A percentile compares a stretch with the other conserved stretches of the same genome.
Conservation (phyloP, 2,113 vertebrate genomes). For the Cygnus atratus region DNA sequence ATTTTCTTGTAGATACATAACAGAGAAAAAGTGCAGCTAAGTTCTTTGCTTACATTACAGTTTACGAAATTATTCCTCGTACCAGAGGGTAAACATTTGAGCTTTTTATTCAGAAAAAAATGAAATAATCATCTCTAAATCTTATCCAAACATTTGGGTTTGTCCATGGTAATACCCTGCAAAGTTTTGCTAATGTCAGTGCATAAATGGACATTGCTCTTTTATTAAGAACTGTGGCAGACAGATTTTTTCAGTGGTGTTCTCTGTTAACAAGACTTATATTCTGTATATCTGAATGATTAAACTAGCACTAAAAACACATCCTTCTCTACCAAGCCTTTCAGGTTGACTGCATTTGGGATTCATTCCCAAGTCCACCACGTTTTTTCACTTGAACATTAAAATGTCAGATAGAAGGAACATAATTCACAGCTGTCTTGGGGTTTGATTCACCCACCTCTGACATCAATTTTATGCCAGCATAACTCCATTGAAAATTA, state of each 20-base stretch:
- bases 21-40: background rate
- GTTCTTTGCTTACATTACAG: background rate
- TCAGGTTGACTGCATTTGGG: constrained; percentile 3
- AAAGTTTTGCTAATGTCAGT: background rate
- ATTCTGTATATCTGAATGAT: background rate
- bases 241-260: background rate
- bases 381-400: background rate
- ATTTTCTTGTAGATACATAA: constrained; percentile 14
- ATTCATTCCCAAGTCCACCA: background rate
- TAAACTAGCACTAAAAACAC: background rate
- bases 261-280: background rate
- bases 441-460: background rate
- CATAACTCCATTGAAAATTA: background rate
- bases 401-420: constrained; percentile 25
- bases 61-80: constrained; percentile 22
- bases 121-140: background rate
- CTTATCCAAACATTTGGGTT: constrained; percentile 20
- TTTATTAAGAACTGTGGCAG: background rate
- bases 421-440: background rate
- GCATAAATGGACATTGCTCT: background rate
- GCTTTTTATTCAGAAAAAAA: background rate
- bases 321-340: background rate
- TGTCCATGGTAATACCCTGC: background rate
- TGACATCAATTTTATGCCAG: constrained; percentile 9
- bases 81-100: constrained; percentile 11